Conservation (phyloP, 2,797 vertebrate species). For the Coracias cyanogaster region DNA sequence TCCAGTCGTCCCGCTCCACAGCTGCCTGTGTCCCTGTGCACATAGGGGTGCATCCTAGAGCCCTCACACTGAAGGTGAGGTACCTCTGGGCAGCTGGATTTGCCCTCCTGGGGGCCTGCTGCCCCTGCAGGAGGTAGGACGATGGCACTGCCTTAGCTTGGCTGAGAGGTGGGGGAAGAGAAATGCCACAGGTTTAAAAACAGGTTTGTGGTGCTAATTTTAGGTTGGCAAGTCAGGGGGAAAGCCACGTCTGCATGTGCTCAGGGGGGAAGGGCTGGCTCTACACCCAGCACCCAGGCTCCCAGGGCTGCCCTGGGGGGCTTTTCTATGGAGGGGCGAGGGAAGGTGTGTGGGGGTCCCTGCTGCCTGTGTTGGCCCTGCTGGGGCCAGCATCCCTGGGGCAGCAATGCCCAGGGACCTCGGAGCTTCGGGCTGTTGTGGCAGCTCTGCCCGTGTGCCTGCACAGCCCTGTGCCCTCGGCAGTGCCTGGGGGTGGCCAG, state of each 20-base stretch:
- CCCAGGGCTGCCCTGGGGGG: accelerated
- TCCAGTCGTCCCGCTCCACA: not conserved
- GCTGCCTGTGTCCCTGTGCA: accelerated
- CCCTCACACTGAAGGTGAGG: not conserved
- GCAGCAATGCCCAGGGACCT: not conserved
- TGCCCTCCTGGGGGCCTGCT: not conserved
- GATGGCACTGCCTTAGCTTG: not conserved
- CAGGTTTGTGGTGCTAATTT: conserved; percentile 20
- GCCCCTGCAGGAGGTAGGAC: not conserved
- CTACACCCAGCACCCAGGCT: not conserved
- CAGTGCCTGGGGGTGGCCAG: not conserved
- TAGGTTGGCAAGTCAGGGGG: not conserved
- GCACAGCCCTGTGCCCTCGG: not conserved
- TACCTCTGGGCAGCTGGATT: not conserved
- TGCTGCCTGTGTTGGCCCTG: not conserved
- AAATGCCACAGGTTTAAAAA: not conserved
- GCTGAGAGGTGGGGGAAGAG: not conserved
- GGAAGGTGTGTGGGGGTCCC: accelerated
- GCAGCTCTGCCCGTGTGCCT: not conserved
- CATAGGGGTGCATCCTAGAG: not conserved
- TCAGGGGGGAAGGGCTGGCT: not conserved
- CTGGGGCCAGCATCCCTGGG: not conserved
- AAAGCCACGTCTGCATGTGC: not conserved
- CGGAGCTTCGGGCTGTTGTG: not conserved
- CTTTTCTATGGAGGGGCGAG: not conserved